Base-by-base conservation (phyloP, 2,113 vertebrate genomes). In the Bufo bufo region DNA sequence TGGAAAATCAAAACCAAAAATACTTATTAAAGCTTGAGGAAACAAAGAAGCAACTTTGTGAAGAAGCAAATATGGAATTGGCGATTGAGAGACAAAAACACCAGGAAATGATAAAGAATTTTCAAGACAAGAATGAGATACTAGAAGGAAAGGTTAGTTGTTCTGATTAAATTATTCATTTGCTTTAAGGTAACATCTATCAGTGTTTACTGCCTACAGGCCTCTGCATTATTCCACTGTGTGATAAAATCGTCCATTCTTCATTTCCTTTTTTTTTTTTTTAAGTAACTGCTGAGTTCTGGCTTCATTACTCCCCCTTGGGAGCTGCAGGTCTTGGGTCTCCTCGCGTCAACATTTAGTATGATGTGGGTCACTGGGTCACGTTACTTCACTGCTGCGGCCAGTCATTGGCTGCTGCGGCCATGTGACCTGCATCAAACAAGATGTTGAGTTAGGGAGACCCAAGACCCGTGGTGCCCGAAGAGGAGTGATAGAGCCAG, bases 41-140 rank as follows among this genome's bases (percentile, higher is more conserved):
- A 83, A 92, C 90, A n/a, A 91, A 94, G 52, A 93, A 94, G 43
- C 92, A 93, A 82, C 90, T 96, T 87, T 93, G 90, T 87, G 92
- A 94, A 89, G 96, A 97, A 85, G 92, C 92, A 6, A 93, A 93
- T 16, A 87, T 95, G 82, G 93, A 96, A 58, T 91, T 97, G 50
- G 93, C 95, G 23, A 92, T 93, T 47, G 95, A 97, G 87, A 96
- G 92, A 77, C 94, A 97, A 89, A 97, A 96, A 45, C 96, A 94
- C 82, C 95, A 96, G 86, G 92, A 96, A 23, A 77, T 97, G 52
- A 91, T 96, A 85, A 82, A 87, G 1, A 95, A 96, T 65, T 94
- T 93, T 47, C 95, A 96, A 89, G 91, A 87, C 13, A 94, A 96
- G 8, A 92, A 92, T 0, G 92, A 95, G 43, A 93, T 94, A 84